phyloP scores from a whole-genome alignment of 2,888 invertebrate genomes.

The Timandra comae region DNA sequence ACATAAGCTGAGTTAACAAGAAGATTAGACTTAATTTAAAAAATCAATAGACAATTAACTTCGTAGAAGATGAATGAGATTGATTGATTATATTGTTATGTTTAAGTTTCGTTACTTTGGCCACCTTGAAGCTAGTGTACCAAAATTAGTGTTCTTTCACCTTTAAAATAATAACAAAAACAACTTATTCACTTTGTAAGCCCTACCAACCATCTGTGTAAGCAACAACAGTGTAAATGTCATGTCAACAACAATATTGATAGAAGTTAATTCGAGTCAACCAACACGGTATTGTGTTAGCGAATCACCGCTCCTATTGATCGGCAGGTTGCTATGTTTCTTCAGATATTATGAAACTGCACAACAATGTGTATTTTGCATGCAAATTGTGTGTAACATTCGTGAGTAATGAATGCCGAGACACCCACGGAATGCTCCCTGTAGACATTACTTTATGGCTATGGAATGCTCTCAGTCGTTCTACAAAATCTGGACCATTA shows the following conservation, averaged over 20 bases:
- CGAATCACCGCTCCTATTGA: slow-evolving; percentile 23
- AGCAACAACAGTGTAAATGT: slow-evolving; percentile 7
- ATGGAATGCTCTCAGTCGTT: slow-evolving; percentile 12
- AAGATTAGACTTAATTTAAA: too few relatives aligned
- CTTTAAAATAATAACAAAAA: too few relatives aligned
- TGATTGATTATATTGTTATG: too few relatives aligned
- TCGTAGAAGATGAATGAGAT: too few relatives aligned
- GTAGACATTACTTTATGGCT: too few relatives aligned
- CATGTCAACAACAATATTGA: slow-evolving; percentile 3
- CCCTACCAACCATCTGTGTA: too few relatives aligned
- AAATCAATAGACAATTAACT: too few relatives aligned
- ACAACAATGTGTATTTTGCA: slow-evolving; percentile 47
- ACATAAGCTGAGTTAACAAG: too few relatives aligned
- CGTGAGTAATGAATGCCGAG: slow-evolving; percentile 30
- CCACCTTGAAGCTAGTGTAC: too few relatives aligned
- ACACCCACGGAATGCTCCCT: slow-evolving; percentile 33
- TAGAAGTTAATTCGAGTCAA: slow-evolving; percentile 16
- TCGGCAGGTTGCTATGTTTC: slow-evolving; percentile 27
- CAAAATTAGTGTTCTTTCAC: too few relatives aligned
- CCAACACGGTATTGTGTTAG: slow-evolving; percentile 20
- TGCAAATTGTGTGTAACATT: slow-evolving; percentile 39
- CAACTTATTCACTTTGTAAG: too few relatives aligned
- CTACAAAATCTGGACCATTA: slow-evolving; percentile 29
- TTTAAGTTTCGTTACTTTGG: too few relatives aligned
- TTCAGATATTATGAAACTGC: slow-evolving; percentile 37